These are phyloP conservation scores for Phrynosoma platyrhinos DNA, from an alignment of 2,113 vertebrate genomes.

Conservation along the genomic window DNA sequence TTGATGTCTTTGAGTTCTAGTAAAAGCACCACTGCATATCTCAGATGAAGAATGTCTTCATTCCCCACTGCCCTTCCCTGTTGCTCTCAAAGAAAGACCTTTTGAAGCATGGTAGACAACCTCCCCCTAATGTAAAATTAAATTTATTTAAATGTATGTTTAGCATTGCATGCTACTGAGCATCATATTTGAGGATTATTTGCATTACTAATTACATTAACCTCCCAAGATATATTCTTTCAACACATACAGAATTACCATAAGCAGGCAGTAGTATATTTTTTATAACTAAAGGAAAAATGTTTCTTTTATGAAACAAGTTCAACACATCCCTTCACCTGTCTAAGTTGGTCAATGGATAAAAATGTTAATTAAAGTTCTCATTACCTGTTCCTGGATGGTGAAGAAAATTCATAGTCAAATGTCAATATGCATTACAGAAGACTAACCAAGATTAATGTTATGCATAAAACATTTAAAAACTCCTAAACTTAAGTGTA, in stretches of 20 bases:
- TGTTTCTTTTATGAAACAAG: not conserved
- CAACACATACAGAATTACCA: not conserved
- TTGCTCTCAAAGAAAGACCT: too few species aligned
- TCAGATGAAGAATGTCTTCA: too few species aligned
- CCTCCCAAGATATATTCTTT: not conserved
- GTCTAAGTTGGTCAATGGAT: constrained; percentile 6
- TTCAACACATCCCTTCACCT: not conserved
- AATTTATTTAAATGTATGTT: not conserved
- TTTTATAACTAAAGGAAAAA: not conserved
- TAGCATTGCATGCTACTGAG: not conserved
- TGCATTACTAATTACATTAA: not conserved
- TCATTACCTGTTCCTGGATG: constrained; percentile 47
- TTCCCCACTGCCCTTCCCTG: too few species aligned
- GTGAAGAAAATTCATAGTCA: constrained; percentile 12
- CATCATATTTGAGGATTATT: not conserved
- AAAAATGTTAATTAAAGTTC: constrained; percentile 32
- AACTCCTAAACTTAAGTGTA: constrained; percentile 7
- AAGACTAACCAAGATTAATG: constrained; percentile 39
- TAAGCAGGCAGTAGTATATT: not conserved
- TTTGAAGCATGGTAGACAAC: too few species aligned
- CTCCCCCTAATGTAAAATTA: too few species aligned
- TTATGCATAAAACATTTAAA: constrained; percentile 23
- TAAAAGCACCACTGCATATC: too few species aligned
- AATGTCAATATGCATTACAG: constrained; percentile 41
- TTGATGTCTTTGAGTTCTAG: too few species aligned